Base-by-base conservation (phyloP, 2,888 invertebrate genomes). In the Eupithecia centaureata region DNA sequence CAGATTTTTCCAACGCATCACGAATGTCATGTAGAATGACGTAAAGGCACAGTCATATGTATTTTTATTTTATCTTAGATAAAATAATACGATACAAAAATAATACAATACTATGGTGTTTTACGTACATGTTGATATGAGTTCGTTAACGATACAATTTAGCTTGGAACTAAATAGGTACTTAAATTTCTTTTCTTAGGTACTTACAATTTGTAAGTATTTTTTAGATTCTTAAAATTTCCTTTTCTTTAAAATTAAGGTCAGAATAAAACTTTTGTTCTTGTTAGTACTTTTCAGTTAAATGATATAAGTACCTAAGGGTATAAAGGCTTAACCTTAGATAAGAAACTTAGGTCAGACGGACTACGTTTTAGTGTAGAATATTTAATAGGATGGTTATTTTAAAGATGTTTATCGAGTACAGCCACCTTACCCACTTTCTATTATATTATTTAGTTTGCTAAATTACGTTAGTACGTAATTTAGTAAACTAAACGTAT, bases 1-100 rank as follows among this genome's bases (percentile, higher is more conserved):
- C 86, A 88, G 89, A 91, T 91, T 91, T 93, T 92, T 92, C 89
- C 84, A 90, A 90, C 90, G 89, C 91, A 90, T 86, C 87, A 86
- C 28, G 28, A 28, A 86, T 87, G 82, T 86, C 82, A 85, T 82
- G 30, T n/a, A 54, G 30, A 28, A 56, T 56, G 79, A 80, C 74
- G 74, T 90, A 82, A 89, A 84, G 91, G 79, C 70, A 77, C 77
- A 86, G 76, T 82, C 85, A 91, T 87, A 89, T 27, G 27, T 22
- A 32, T 22, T 28, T 57, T 32, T 12, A 12, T 22, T 56, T 56
- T 15, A 56, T 30, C 10, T 15, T 38, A 3, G 5, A 38, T 15
- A 38, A 38, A 38, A 38, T 38, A 12, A 12, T 38, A 33, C 33
- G 38, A 7, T 12, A 38, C 13, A 12, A 13, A 8, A 33, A 33